These are phyloP conservation scores for Intellagama lesueurii DNA, from an alignment of 2,797 vertebrate genomes.

Conservation along the genomic window DNA sequence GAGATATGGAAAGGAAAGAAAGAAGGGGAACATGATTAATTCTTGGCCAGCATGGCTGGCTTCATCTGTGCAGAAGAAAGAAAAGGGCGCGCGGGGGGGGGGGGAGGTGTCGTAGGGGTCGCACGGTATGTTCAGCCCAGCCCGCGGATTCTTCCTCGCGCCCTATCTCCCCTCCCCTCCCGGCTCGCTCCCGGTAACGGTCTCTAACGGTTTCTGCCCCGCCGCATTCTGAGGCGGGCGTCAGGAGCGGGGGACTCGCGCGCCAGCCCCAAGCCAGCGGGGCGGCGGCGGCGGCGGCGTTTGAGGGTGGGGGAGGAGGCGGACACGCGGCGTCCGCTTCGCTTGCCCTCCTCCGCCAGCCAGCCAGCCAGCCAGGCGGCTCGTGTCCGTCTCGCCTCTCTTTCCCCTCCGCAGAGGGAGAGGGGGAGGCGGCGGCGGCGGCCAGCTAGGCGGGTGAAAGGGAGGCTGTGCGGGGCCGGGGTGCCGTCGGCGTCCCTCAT, in stretches of 20 bases:
- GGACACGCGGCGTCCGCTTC: conserved; percentile 26
- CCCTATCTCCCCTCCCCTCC: not conserved
- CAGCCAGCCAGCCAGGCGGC: conserved; percentile 29
- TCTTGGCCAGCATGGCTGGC: too few species aligned
- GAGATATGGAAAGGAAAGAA: too few species aligned
- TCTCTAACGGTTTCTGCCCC: not conserved
- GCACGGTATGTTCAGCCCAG: not conserved
- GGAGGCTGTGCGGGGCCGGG: not conserved
- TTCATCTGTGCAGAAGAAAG: too few species aligned
- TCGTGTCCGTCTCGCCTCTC: conserved; percentile 14
- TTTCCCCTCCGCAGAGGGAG: not conserved
- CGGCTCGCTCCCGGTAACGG: conserved; percentile 3
- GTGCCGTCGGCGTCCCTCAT: not conserved
- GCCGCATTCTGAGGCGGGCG: conserved; percentile 20
- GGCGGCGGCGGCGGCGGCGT: not conserved
- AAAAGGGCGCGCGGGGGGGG: not conserved
- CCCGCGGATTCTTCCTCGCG: too few species aligned
- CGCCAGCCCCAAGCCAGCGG: not conserved
- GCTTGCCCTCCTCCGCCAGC: not conserved
- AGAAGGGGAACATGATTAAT: too few species aligned
- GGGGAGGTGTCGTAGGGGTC: not conserved
- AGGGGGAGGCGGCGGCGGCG: conserved; percentile 8
- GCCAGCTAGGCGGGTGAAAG: not conserved
- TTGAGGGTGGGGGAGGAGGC: not conserved
- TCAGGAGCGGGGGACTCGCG: not conserved